Percentiles rank a stretch among this genome's conserved stretches.
Conservation (phyloP, 2,797 vertebrate species). For the Discoglossus pictus region DNA sequence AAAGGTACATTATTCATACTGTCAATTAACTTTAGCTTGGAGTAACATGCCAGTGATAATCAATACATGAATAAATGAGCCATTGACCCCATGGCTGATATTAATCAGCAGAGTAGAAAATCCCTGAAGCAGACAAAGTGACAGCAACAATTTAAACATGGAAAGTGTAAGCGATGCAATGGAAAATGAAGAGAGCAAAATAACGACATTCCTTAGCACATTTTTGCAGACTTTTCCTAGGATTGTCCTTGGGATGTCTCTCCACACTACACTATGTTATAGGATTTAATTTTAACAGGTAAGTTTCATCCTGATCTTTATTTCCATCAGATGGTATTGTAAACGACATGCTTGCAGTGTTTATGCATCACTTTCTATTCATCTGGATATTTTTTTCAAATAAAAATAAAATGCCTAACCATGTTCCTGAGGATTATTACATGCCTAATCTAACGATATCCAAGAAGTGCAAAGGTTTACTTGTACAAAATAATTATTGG, state of each 20-base stretch:
- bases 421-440: too few species aligned
- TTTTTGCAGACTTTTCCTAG: background rate
- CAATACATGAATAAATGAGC: conserved; percentile 50
- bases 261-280: conserved; percentile 3
- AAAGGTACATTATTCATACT: conserved; percentile 46
- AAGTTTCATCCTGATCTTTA: too few species aligned
- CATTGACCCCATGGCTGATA: conserved; percentile 43
- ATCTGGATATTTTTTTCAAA: too few species aligned
- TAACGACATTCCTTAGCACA: conserved; percentile 17
- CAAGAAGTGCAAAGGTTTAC: too few species aligned
- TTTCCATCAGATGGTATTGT: too few species aligned
- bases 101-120: conserved; percentile 44
- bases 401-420: too few species aligned
- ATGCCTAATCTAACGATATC: too few species aligned
- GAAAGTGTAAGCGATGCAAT: conserved; percentile 35
- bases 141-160: conserved; percentile 44
- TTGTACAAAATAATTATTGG: too few species aligned
- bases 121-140: conserved; percentile 43
- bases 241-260: background rate
- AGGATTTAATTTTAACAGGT: too few species aligned
- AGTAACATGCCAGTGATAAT: conserved; percentile 42
- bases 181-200: conserved; percentile 31
- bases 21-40: conserved; percentile 46
- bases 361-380: too few species aligned
- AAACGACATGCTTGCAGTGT: too few species aligned